Evolutionary conservation across 1,140 invertebrate genomes (phyloP), one percentile per base, ranked within the genome.

Genomic region (Drosophila ohnishii): DNA sequence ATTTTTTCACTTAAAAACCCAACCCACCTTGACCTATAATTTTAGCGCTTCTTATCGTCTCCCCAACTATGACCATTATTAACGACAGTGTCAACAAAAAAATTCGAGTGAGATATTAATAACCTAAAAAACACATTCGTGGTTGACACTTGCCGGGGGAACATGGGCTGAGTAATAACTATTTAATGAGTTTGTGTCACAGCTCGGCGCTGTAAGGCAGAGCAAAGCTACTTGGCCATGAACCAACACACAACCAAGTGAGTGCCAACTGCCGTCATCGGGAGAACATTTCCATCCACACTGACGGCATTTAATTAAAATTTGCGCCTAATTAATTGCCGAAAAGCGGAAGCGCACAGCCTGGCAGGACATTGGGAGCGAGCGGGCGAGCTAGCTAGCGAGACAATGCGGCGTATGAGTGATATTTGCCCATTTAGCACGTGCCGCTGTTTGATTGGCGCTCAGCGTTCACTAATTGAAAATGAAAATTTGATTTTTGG

Each of bases 261-360:
- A 55, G 48, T 47, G 63, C 47, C 67, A 70, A 71, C 65, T 71
- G 73, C 57, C 53, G 74, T 64, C 77, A 79, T 79, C 63, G 67
- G 53, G 28, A 50, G 44, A 71, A 59, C 64, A 58, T 48, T 70
- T 70, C 67, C 67, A 70, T 70, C 22, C 50, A 71, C 50, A 70
- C 67, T 58, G 67, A 71, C 56, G 75, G 57, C 71, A 82, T 86
- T 87, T 86, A 87, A 86, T 86, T 86, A 86, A 86, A 87, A 86
- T 82, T 87, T 79, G 66, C 67, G 64, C 67, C 78, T 83, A 86
- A 86, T 86, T 86, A 87, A 86, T 87, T 63, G 79, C 85, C 78
- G 64, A 83, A 87, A 63, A 64, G 57, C 30, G 53, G 48, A 55
- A 62, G 45, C 75, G 53, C 61, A 50, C 53, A 48, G 58, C 45